A percentile compares a stretch with the other conserved stretches of the same genome.
Evolutionary conservation across 2,797 vertebrate genomes (phyloP).

Genomic region (Limosa lapponica): DNA sequence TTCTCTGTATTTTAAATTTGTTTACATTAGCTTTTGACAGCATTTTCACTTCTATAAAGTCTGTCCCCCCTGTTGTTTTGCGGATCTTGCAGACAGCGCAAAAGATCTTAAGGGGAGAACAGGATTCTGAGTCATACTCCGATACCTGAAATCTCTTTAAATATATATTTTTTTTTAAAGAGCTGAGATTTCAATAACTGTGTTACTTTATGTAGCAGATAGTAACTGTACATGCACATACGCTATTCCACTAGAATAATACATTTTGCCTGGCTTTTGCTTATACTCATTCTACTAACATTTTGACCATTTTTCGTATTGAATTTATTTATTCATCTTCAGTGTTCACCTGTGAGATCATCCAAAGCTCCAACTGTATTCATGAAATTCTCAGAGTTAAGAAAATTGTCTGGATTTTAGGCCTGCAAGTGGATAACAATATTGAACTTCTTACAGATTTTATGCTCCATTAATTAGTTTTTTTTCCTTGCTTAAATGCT

Average conservation of each 20-base stretch:
- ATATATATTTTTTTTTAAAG: background rate
- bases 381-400: background rate
- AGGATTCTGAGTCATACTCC: background rate
- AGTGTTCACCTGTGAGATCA: background rate
- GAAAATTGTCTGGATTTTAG: background rate
- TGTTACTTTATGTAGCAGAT: background rate
- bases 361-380: background rate
- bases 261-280: background rate
- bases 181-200: background rate
- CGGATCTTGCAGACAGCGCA: background rate
- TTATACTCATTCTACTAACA: background rate
- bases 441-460: background rate
- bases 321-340: background rate
- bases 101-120: background rate
- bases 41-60: background rate
- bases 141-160: conserved; percentile 5
- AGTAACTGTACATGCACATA: background rate
- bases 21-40: conserved; percentile 42
- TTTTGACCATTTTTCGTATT: background rate
- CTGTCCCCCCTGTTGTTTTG: background rate
- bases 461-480: background rate
- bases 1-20: background rate
- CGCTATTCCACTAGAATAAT: background rate
- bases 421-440: background rate
- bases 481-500: background rate